A percentile compares a stretch with the other conserved stretches of the same genome.
Evolutionary conservation across 2,113 vertebrate genomes (phyloP).

Genomic region (Agapornis roseicollis): DNA sequence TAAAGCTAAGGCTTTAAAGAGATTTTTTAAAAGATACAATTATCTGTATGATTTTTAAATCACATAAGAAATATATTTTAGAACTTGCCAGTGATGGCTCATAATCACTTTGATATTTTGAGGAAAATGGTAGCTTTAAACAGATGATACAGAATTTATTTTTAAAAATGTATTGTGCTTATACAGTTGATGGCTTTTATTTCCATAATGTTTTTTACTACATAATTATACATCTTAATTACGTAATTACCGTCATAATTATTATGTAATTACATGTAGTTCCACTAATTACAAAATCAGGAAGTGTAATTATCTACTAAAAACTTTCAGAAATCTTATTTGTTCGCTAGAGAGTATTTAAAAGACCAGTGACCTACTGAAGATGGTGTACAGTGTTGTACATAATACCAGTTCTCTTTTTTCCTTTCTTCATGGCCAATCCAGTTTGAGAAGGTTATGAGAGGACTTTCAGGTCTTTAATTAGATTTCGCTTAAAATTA

Average conservation of each 20-base stretch:
- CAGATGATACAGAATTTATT: conserved; percentile 79
- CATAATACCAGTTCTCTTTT: background rate
- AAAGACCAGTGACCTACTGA: conserved; percentile 78
- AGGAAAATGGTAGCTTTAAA: conserved; percentile 79
- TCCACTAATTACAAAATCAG: conserved; percentile 87
- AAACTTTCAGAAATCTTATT: conserved; percentile 84
- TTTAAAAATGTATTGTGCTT: conserved; percentile 84
- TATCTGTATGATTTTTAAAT: conserved; percentile 65
- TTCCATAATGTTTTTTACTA: conserved; percentile 88
- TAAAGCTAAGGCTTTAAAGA: conserved; percentile 22
- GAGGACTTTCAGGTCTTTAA: background rate
- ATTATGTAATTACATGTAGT: conserved; percentile 87
- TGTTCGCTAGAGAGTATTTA: conserved; percentile 79
- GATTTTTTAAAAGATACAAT: conserved; percentile 50
- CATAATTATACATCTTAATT: conserved; percentile 88
- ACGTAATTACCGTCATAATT: conserved; percentile 86
- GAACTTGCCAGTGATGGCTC: conserved; percentile 72
- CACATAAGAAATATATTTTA: conserved; percentile 70
- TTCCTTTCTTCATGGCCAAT: background rate
- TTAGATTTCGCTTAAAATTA: background rate
- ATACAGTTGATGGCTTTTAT: conserved; percentile 84
- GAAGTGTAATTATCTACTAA: conserved; percentile 86
- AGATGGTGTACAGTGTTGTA: background rate
- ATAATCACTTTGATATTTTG: conserved; percentile 80
- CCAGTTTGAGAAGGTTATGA: background rate